Evolutionary conservation across 1,140 invertebrate species (phyloP), one percentile per base, ranked within the genome.

Genomic region (Rhyzopertha dominica): DNA sequence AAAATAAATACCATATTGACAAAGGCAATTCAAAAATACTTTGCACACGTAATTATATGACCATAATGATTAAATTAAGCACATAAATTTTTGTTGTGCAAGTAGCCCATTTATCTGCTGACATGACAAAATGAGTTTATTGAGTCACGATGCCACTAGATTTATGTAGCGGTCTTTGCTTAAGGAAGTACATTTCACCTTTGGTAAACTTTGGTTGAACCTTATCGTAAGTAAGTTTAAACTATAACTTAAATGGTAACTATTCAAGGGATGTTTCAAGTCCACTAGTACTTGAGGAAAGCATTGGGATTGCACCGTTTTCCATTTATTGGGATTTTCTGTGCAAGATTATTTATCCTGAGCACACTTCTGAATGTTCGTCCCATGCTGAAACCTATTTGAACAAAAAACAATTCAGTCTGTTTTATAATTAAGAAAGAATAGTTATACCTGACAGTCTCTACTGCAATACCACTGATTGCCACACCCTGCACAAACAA

Each of bases 391-490:
- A 75, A 31, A 87, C 83, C 85, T 88, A n/a, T n/a, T n/a, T n/a
- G n/a, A n/a, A n/a, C n/a, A n/a, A n/a, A n/a, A n/a, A n/a, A n/a
- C n/a, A n/a, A n/a, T n/a, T n/a, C n/a, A n/a, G n/a, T n/a, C n/a
- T n/a, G n/a, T n/a, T 13, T 39, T 36, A 43, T 47, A 43, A 43
- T n/a, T n/a, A n/a, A n/a, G n/a, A 4, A 45, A 22, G 14, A 24
- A 7, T 12, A 29, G n/a, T 25, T 54, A 51, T 70, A 90, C 88
- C 80, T 92, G 89, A 65, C 89, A 92, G 54, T 89, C 84, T 38
- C 85, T 70, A 62, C 84, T 87, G 74, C 89, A 92, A 63, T 92
- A 92, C 87, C 87, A 91, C 70, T 90, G 87, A 69, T 87, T 89
- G 37, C 81, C 81, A 63, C 89, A 92, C 16, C 84, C 86, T 39